Conservation (phyloP, 2,113 vertebrate species). For the Menura novaehollandiae region DNA sequence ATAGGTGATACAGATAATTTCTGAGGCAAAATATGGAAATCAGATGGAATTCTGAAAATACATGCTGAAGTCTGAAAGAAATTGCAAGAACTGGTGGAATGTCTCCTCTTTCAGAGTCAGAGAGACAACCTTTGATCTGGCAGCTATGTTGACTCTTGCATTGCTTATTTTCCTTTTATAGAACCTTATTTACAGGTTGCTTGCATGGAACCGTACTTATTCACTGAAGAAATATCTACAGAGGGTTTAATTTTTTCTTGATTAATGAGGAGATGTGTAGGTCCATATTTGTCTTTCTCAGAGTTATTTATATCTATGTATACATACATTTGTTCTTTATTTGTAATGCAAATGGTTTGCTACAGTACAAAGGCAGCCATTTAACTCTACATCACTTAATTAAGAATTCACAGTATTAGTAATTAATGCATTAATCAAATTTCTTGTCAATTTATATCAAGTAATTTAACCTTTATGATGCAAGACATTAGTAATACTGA, state of each 20-base stretch:
- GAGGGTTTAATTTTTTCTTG: neutral
- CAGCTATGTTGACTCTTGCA: neutral
- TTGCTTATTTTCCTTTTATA: neutral
- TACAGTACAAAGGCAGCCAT: neutral
- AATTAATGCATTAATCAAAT: neutral
- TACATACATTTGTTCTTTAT: neutral
- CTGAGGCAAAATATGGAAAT: neutral
- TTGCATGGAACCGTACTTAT: neutral
- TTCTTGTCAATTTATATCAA: neutral
- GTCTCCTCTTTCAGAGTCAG: neutral
- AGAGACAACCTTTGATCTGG: neutral
- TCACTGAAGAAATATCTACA: neutral
- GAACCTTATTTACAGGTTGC: neutral
- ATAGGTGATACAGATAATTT: neutral
- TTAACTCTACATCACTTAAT: neutral
- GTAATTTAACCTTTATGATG: neutral
- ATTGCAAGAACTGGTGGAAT: fast-evolving
- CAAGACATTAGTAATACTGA: neutral
- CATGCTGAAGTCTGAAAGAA: neutral
- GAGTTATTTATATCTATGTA: neutral
- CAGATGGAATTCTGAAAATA: neutral
- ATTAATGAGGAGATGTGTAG: neutral
- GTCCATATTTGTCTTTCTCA: neutral
- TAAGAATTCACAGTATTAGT: neutral
- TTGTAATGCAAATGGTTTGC: neutral